phyloP scores from a whole-genome alignment of 1,140 invertebrate species.

The Liolophura sinensis region DNA sequence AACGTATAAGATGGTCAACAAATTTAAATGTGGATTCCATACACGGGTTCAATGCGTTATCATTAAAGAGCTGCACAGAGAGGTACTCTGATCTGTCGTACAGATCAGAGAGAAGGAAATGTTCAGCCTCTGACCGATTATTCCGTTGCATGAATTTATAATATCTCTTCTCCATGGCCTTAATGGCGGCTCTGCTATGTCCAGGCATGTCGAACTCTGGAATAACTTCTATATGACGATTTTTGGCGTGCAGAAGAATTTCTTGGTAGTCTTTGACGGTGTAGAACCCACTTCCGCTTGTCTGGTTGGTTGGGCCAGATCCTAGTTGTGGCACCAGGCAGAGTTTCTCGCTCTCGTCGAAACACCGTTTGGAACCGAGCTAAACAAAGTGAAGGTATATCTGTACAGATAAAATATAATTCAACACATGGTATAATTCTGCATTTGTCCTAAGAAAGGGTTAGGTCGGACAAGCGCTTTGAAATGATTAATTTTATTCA shows the following conservation, averaged over 20 bases:
- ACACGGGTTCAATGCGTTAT: constrained; percentile 23
- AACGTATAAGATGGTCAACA: constrained; percentile 1
- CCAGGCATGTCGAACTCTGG: constrained; percentile 55
- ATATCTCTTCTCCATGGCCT: constrained; percentile 34
- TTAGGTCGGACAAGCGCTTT: too few relatives aligned
- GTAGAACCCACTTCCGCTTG: constrained; percentile 36
- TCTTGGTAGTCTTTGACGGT: constrained; percentile 38
- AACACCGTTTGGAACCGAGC: constrained; percentile 42
- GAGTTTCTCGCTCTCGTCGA: constrained; percentile 32
- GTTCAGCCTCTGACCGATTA: constrained; percentile 4
- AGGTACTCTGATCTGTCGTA: constrained; percentile 16
- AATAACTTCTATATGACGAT: constrained; percentile 44
- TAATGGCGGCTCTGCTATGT: constrained; percentile 46
- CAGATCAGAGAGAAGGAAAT: constrained; percentile 28
- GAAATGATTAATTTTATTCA: too few relatives aligned
- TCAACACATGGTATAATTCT: too few relatives aligned
- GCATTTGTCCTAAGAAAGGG: too few relatives aligned
- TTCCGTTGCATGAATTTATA: neutral
- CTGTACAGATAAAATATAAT: too few relatives aligned
- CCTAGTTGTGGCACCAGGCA: constrained; percentile 45
- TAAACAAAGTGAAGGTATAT: constrained; percentile 14
- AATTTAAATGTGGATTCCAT: constrained; percentile 18
- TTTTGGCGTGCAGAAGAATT: constrained; percentile 35
- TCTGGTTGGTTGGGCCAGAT: constrained; percentile 33
- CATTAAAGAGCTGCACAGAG: constrained; percentile 18